A percentile compares a stretch with the other conserved stretches of the same genome.
Evolutionary conservation across 1,140 invertebrate species (phyloP).

Genomic region (Acromyrmex charruanus): DNA sequence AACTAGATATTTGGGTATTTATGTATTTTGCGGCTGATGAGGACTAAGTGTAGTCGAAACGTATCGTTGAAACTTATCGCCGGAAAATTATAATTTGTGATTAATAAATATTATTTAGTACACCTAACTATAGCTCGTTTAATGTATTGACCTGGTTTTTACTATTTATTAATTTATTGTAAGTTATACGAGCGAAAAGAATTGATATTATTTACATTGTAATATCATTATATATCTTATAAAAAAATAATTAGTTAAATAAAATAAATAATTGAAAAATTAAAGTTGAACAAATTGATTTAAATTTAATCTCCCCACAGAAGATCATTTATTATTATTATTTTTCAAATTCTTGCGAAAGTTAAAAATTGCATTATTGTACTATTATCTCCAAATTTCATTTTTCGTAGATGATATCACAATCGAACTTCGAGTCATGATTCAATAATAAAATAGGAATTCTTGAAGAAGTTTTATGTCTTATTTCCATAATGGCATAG

Average conservation of each 20-base stretch:
- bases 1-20: too few species aligned
- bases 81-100: too few species aligned
- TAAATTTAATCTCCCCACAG: not conserved
- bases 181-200: too few species aligned
- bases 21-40: too few species aligned
- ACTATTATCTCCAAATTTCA: not conserved
- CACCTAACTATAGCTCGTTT: too few species aligned
- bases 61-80: too few species aligned
- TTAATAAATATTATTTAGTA: too few species aligned
- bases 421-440: not conserved
- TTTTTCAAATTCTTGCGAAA: not conserved
- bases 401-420: not conserved
- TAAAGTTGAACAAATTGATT: not conserved
- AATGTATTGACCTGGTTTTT: too few species aligned
- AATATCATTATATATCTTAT: not conserved
- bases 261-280: slow-evolving; percentile 1
- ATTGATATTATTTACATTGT: too few species aligned
- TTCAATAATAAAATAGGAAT: not conserved
- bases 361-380: not conserved
- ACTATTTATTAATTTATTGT: too few species aligned
- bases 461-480: not conserved
- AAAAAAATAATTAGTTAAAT: not conserved
- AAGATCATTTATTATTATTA: too few species aligned
- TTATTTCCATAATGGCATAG: not conserved
- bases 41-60: too few species aligned